phyloP scores from a whole-genome alignment of 2,797 vertebrate genomes.

The Tokudaia tokunoshimensis region DNA sequence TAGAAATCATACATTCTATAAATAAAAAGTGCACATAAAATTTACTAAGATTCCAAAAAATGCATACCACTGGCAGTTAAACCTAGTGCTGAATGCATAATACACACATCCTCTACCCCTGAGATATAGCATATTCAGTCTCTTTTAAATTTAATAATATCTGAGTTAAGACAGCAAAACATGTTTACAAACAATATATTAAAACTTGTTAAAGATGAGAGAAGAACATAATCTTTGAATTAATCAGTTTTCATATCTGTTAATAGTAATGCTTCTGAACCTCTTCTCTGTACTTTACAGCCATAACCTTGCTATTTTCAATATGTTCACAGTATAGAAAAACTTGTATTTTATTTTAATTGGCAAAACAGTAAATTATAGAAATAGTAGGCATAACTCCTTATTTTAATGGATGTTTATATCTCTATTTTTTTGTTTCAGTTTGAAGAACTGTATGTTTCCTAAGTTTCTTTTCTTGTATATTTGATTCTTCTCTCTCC shows the following conservation, averaged over 20 bases:
- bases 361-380: not conserved
- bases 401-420: not conserved
- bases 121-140: not conserved
- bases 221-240: not conserved
- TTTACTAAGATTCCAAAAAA: not conserved
- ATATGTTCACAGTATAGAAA: not conserved
- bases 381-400: not conserved
- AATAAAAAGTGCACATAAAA: slow-evolving; percentile 40
- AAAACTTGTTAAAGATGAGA: not conserved
- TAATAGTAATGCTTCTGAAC: not conserved
- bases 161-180: not conserved
- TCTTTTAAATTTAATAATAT: too few relatives aligned
- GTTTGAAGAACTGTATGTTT: not conserved
- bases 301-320: not conserved
- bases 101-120: not conserved
- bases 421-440: not conserved
- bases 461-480: not conserved
- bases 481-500: not conserved
- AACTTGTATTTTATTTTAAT: not conserved
- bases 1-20: not conserved
- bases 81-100: too few relatives aligned
- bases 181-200: not conserved
- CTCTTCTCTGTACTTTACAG: not conserved
- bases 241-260: not conserved
- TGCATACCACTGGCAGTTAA: not conserved